Base-by-base conservation (phyloP, 2,797 vertebrate genomes). In the Eupleurogrammus muticus region DNA sequence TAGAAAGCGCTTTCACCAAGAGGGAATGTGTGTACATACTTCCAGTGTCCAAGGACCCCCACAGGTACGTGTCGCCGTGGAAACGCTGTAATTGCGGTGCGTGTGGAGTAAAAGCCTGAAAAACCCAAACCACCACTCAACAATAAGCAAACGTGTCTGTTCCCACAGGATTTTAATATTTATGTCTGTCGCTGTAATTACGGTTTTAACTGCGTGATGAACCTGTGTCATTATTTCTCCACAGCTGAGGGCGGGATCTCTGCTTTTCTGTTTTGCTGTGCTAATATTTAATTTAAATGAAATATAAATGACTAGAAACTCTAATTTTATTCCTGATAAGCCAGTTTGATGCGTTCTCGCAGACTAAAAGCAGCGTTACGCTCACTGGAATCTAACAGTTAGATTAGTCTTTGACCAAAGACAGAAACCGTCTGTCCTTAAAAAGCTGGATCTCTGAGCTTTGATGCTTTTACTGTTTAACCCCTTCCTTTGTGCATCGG, bases 21-120 rank as follows among this genome's bases (percentile, higher is more conserved):
- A 97, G 98, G 94, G 98, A 99, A 96, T 99, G 98, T 94, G 96
- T 97, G 70, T 98, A 99, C 89, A 98, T 99, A 93, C 96, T 99
- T 94, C 97, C 98, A 90, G 97, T 95, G 93, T 99, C 98, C 90
- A 99, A 98, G 92, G 97, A 99, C 89, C 98, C 97, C 82, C 98
- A 99, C 98, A 99, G 98, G 98, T 99, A 96, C 88, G 88, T 83
- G 84, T 74, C 65, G 32, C 74, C 75, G 82, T 85, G 83, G 87
- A 81, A 85, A 90, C 81, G 0, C 12, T 51, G 32, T 91, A 90
- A 91, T 92, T 90, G 78, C 65, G 73, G 66, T 83, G 66, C 44
- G 69, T 75, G 74, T 87, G 71, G 79, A 73, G 83, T 65, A 60
- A 75, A 85, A 82, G 57, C 81, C 68, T 86, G 83, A 66, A 60